Conservation (phyloP, 2,113 vertebrate genomes). For the Hirundichthys speculiger region DNA sequence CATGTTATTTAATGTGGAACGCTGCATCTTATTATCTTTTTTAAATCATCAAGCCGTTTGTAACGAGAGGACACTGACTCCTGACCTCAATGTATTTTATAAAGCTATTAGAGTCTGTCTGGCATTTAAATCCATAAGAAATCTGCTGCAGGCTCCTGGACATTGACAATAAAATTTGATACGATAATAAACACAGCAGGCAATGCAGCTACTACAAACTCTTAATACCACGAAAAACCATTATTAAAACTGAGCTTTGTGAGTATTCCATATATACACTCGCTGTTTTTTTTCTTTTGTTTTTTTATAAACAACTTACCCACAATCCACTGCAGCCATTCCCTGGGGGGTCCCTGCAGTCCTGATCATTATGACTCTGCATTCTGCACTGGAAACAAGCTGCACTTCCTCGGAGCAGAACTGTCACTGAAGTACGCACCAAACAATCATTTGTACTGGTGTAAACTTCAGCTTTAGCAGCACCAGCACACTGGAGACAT, state of each 20-base stretch:
- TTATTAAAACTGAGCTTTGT: background rate
- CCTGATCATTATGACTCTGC: slow-evolving; percentile 33
- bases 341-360: slow-evolving; percentile 22
- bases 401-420: slow-evolving; percentile 11
- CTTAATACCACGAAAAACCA: no score
- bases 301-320: slow-evolving; percentile 13
- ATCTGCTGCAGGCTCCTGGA: no score
- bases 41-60: background rate
- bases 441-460: slow-evolving; percentile 5
- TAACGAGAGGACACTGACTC: background rate
- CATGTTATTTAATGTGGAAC: background rate
- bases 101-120: no score
- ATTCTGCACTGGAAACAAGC: slow-evolving; percentile 40
- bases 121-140: no score
- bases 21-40: background rate
- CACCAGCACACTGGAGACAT: slow-evolving; percentile 17
- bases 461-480: slow-evolving; percentile 24
- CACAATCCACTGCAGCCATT: slow-evolving; percentile 19
- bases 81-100: background rate
- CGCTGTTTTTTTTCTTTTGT: no score
- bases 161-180: no score
- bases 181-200: no score
- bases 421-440: slow-evolving; percentile 16
- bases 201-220: no score
- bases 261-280: slow-evolving; percentile 2